Base-by-base conservation (phyloP, 2,113 vertebrate genomes). In the Loxodonta africana region DNA sequence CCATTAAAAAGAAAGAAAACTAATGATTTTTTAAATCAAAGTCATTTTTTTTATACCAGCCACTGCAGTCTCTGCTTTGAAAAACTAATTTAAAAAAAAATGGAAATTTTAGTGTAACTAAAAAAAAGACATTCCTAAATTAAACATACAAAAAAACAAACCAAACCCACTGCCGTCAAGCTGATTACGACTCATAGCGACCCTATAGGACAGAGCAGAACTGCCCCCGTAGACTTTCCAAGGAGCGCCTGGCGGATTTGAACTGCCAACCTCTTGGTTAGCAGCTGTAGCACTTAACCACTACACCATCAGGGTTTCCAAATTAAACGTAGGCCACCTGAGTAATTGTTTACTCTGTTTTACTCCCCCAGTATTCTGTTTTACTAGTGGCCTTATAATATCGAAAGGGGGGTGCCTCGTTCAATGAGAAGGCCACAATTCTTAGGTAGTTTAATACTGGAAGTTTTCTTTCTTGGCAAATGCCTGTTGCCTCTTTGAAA, bases 91-190 rank as follows among this genome's bases (percentile, higher is more conserved):
- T 37, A 37, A 46, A 41, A 88, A 60, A 37, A 91, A 97, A n/a
- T 25, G 30, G 76, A 69, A 96, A 97, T 23, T 89, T 57, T 83
- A 94, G 83, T 37, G 62, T 82, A 96, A 28, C 85, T 86, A 37
- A 37, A 37, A 37, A 37, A 92, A 94, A 95, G 88, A 74, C 25
- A 74, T 1, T 23, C 3, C 17, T 60, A 60, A 15, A 60, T 60
- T 60, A 60, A 60, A 60, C 3, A 37, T 37, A 37, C 37, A 37
- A 37, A 37, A 37, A 37, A 37, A 53, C 51, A 57, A 15, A 57
- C 12, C 8, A 57, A 57, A 57, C 15, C 12, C 11, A 12, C 15
- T 57, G 53, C 11, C 15, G 15, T 57, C 14, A 14, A 57, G 53
- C 15, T 14, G 15, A 15, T 57, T 15, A 3, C 15, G 11, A 57